Conservation (phyloP, 2,888 invertebrate species). For the Limnephilus rhombicus region DNA sequence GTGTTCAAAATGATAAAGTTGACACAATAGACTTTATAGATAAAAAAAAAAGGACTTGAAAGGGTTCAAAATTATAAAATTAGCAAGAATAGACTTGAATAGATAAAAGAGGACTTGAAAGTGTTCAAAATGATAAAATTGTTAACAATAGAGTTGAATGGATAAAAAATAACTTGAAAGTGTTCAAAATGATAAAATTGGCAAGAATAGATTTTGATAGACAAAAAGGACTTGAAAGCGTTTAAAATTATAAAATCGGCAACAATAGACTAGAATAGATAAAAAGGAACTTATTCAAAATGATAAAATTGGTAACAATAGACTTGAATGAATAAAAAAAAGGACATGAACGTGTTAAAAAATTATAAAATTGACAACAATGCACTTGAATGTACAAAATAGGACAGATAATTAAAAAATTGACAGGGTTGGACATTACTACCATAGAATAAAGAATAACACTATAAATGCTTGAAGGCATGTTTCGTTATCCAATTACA, state of each 20-base stretch:
- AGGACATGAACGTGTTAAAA: no score
- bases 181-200: background rate
- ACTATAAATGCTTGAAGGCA: no score
- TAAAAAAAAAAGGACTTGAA: no score
- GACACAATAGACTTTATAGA: no score
- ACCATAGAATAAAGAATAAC: no score
- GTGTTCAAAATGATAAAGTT: background rate
- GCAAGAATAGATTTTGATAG: background rate
- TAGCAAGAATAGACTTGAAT: background rate
- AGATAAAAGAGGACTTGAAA: no score
- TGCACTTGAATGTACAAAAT: background rate
- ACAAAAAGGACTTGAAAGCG: background rate
- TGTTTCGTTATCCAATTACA: no score
- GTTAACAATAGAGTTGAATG: background rate
- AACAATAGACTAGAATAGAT: background rate
- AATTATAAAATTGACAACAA: background rate
- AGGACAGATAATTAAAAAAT: background rate
- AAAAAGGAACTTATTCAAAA: background rate
- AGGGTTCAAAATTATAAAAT: background rate
- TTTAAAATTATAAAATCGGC: background rate
- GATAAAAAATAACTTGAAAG: background rate
- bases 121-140: background rate
- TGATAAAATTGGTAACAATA: background rate
- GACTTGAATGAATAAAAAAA: background rate
- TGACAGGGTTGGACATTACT: background rate